Evolutionary conservation across 2,888 invertebrate genomes (phyloP).

Genomic region (Tolmerus cingulatus): DNA sequence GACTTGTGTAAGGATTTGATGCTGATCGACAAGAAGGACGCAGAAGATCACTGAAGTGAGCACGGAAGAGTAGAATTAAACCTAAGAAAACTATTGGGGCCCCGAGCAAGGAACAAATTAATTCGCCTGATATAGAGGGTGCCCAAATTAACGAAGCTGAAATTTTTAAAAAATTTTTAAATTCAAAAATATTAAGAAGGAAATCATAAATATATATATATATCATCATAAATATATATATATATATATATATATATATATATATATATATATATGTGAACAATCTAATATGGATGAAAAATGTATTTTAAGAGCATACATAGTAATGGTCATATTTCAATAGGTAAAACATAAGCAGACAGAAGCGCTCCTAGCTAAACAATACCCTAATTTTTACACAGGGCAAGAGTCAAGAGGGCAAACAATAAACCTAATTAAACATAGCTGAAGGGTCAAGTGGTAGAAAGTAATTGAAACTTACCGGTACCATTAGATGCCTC

Average conservation of each 20-base stretch:
- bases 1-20: slow-evolving; percentile 45
- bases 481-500: slow-evolving; percentile 61
- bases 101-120: slow-evolving; percentile 69
- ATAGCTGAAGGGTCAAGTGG: not conserved
- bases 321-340: not conserved
- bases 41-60: slow-evolving; percentile 65
- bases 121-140: slow-evolving; percentile 69
- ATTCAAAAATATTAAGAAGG: not conserved
- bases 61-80: slow-evolving; percentile 65
- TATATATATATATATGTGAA: no score
- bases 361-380: not conserved
- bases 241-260: no score
- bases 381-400: not conserved
- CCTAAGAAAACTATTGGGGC: slow-evolving; percentile 68
- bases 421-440: not conserved
- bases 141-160: slow-evolving; percentile 66
- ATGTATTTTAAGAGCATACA: not conserved
- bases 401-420: not conserved
- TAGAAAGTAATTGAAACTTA: slow-evolving; percentile 49
- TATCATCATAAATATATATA: no score
- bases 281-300: not conserved
- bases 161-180: slow-evolving; percentile 45
- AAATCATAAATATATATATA: not conserved
- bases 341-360: not conserved
- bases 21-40: slow-evolving; percentile 16